phyloP scores from a whole-genome alignment of 1,140 invertebrate genomes.

The Agrypnia vestita region DNA sequence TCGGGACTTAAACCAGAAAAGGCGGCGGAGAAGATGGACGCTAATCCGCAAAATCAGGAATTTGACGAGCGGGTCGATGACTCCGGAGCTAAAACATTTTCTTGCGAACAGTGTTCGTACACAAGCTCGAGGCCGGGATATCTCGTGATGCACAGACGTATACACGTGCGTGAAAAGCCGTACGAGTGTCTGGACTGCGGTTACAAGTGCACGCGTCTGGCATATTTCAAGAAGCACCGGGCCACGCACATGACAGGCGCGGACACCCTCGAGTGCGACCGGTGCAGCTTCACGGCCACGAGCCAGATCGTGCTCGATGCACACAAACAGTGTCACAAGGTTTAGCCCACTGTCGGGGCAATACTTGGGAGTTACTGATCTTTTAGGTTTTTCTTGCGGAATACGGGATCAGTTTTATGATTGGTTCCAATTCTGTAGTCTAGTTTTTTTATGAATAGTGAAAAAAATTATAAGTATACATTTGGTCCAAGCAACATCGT shows the following conservation, averaged over 20 bases:
- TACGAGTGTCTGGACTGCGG: conserved; percentile 48
- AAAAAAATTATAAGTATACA: no score
- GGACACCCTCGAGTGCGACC: conserved; percentile 15
- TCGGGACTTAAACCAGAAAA: background rate
- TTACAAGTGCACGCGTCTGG: conserved; percentile 41
- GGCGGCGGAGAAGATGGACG: background rate
- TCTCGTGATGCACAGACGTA: conserved; percentile 49
- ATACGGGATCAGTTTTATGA: no score
- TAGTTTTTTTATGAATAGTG: no score
- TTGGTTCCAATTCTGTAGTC: no score
- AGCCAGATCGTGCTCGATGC: conserved; percentile 20
- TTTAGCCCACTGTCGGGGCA: background rate
- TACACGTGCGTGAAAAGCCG: conserved; percentile 42
- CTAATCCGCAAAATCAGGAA: background rate
- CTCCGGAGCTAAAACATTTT: conserved; percentile 10
- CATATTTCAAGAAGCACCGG: conserved; percentile 49
- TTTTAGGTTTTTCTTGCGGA: no score
- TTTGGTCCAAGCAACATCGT: no score
- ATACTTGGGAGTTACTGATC: no score
- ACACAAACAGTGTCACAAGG: conserved; percentile 36
- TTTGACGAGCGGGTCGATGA: background rate
- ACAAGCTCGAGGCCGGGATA: conserved; percentile 44
- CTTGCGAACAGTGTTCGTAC: conserved; percentile 52
- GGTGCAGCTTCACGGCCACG: conserved; percentile 26
- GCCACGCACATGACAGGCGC: conserved; percentile 18